Evolutionary conservation across 2,888 invertebrate species (phyloP).

Genomic region (Cepaea hortensis): DNA sequence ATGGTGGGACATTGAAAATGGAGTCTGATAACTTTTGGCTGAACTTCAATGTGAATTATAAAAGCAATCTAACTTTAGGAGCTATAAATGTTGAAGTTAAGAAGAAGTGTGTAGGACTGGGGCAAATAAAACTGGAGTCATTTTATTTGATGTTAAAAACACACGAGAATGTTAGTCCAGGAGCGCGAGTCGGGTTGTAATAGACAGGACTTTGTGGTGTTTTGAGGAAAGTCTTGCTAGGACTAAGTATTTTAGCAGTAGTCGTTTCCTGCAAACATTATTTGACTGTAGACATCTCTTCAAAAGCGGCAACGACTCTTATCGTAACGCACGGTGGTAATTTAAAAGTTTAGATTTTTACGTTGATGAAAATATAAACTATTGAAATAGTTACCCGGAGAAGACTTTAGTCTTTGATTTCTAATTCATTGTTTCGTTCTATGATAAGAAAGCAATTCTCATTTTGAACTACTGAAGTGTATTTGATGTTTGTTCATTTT

Average conservation of each 20-base stretch:
- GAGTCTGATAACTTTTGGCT: conserved; percentile 13
- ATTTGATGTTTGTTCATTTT: too few species aligned
- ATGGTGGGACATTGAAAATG: conserved; percentile 24
- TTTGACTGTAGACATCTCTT: background rate
- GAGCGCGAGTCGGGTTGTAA: background rate
- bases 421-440: too few species aligned
- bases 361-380: background rate
- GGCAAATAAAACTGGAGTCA: background rate
- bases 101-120: background rate
- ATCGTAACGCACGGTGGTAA: too few species aligned
- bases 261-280: background rate
- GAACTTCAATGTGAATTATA: conserved; percentile 23
- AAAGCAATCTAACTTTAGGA: background rate
- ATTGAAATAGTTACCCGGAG: too few species aligned
- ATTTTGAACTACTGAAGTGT: too few species aligned
- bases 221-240: background rate
- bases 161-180: background rate
- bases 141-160: conserved; percentile 19
- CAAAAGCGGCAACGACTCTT: too few species aligned
- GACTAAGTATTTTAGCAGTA: background rate
- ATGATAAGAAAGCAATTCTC: too few species aligned
- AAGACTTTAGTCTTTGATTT: too few species aligned
- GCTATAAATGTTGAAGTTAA: conserved; percentile 6
- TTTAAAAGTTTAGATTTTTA: background rate
- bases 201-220: background rate